Evolutionary conservation across 2,888 invertebrate species (phyloP).

Genomic region (Nephrotoma flavescens): DNA sequence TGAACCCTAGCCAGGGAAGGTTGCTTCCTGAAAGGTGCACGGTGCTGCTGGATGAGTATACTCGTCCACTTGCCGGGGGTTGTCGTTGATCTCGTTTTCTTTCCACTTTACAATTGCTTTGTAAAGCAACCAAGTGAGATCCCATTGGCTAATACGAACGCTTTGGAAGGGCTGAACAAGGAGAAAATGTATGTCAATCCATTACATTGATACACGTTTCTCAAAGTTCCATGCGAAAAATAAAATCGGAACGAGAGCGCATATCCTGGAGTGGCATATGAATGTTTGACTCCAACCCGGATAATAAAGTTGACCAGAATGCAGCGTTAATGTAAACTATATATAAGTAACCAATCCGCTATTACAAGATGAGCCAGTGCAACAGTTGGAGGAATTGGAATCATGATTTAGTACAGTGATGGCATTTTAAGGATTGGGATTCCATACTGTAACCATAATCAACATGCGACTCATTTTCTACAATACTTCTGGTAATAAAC

Average conservation of each 20-base stretch:
- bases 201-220: slow-evolving; percentile 88
- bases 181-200: slow-evolving; percentile 68
- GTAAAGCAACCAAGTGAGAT: no score
- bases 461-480: slow-evolving; percentile 80
- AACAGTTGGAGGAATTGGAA: slow-evolving; percentile 51
- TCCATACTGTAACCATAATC: slow-evolving; percentile 79
- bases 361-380: slow-evolving; percentile 90
- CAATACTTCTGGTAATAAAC: slow-evolving; percentile 72
- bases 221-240: slow-evolving; percentile 79
- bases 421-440: slow-evolving; percentile 88
- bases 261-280: slow-evolving; percentile 72
- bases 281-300: slow-evolving; percentile 51
- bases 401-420: slow-evolving; percentile 36
- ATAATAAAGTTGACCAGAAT: slow-evolving; percentile 87
- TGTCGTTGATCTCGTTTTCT: no score
- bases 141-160: no score
- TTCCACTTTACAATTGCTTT: no score
- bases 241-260: no score
- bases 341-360: slow-evolving; percentile 94
- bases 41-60: no score
- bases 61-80: no score
- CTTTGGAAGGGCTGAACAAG: no score
- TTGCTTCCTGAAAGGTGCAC: no score
- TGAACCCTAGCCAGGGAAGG: no score
- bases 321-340: slow-evolving; percentile 70